phyloP scores from a whole-genome alignment of 1,140 invertebrate genomes.

The Matsumurasca onukii region DNA sequence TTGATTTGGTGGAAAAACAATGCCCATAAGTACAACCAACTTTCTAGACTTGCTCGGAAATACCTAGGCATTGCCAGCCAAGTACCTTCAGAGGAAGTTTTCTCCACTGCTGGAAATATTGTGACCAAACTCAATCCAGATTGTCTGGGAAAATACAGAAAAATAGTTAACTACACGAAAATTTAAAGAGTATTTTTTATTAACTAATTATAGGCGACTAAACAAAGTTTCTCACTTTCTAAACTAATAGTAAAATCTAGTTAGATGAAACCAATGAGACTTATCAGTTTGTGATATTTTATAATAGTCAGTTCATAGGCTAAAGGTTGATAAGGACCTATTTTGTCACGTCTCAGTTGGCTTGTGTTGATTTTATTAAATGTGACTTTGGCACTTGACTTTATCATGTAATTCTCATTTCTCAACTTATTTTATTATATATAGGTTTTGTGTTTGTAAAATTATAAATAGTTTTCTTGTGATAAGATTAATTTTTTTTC shows the following conservation, averaged over 20 bases:
- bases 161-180: no score
- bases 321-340: not conserved
- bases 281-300: no score
- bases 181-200: no score
- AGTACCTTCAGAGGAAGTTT: not conserved
- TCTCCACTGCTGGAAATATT: constrained; percentile 2
- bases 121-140: no score
- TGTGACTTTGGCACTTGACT: not conserved
- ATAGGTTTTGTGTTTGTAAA: no score
- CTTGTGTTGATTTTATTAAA: not conserved
- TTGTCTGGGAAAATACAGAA: no score
- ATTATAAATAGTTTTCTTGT: no score
- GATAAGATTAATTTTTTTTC: no score
- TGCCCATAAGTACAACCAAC: not conserved
- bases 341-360: not conserved
- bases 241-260: no score
- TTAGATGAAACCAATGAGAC: no score
- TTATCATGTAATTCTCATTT: not conserved
- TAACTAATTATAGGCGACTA: not conserved
- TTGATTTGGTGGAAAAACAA: not conserved
- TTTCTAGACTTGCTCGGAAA: not conserved
- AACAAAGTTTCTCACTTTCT: not conserved
- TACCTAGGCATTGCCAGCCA: not conserved
- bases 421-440: no score
- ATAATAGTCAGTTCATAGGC: no score